Percentiles rank a stretch among this genome's conserved stretches.
These are phyloP conservation scores for Nannoperca obscura DNA, from an alignment of 2,797 vertebrate genomes.

Conservation along the genomic window DNA sequence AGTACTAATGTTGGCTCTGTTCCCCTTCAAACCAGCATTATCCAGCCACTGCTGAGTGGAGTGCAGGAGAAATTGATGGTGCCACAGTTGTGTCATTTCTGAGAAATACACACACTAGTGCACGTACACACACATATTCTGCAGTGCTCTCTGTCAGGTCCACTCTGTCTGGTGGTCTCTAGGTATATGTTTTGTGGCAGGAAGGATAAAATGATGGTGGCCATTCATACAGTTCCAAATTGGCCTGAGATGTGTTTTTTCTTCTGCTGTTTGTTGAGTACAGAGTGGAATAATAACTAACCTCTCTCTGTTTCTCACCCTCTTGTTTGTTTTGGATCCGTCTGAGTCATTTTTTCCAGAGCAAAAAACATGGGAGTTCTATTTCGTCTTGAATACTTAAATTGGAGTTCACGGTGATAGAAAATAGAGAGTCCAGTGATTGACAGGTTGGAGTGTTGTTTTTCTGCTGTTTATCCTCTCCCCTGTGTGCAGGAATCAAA, in stretches of 20 bases:
- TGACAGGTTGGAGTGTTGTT: constrained; percentile 67
- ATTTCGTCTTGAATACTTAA: constrained; percentile 37
- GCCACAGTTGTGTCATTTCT: constrained; percentile 14
- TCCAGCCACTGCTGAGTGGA: constrained; percentile 27
- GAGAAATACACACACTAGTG: background rate
- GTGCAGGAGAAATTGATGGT: constrained; percentile 31
- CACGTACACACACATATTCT: background rate
- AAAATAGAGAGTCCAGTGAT: constrained; percentile 51
- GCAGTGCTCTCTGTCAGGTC: background rate
- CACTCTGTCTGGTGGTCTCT: background rate
- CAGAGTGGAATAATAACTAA: constrained; percentile 30
- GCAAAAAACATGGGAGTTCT: constrained; percentile 22
- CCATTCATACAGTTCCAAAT: background rate
- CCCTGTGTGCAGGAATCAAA: constrained; percentile 67
- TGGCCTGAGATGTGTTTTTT: constrained; percentile 17
- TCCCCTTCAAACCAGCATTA: constrained; percentile 25
- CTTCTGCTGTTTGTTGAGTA: constrained; percentile 33
- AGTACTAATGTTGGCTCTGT: constrained; percentile 24
- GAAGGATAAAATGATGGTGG: constrained; percentile 5
- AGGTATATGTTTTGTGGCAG: constrained; percentile 3
- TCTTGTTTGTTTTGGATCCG: constrained; percentile 22
- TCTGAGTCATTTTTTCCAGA: constrained; percentile 30
- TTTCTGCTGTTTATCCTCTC: constrained; percentile 73
- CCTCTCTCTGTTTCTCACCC: constrained; percentile 9
- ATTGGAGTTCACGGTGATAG: constrained; percentile 43